Evolutionary conservation across 2,888 invertebrate genomes (phyloP), one percentile per base, ranked within the genome.

Genomic region (Coremacera marginata): DNA sequence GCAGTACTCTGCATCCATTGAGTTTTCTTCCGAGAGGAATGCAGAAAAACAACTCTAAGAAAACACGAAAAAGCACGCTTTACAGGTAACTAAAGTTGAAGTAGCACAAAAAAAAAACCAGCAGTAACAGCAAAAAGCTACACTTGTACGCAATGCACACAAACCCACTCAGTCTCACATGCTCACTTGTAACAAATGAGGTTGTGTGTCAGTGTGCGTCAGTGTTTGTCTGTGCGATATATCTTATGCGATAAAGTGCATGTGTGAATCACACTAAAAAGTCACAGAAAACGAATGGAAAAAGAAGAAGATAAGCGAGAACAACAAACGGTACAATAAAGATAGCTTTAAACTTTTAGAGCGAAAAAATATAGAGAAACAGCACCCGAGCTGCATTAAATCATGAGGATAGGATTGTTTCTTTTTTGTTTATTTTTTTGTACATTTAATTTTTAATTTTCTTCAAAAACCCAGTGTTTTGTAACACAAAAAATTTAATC

Each of bases 171-270:
- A 51, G 7, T 51, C 68, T 27, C 63, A 34, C 5, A n/a, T 63
- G 34, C 34, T n/a, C 34, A 9, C 16, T n/a, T 31, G 16, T 25
- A 62, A 25, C 19, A 44, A 37, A 19, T 25, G 16, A 22, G 22
- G 27, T 68, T 68, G 51, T 51, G 49, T 51, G 37, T 37, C 11
- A 14, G 44, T 16, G 25, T 37, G 19, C 16, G 63, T 65, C 9
- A 3, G 34, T 65, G 37, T 27, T 25, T 31, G 70, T 34, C 63
- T 73, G 31, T 16, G 7, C 51, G 44, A 37, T 51, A 73, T 73
- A 52, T 51, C 63, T 37, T 31, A n/a, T 16, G 62, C 73, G 44
- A 51, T 73, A 73, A 73, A 73, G 52, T 63, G 16, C 73, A 73
- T 44, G 73, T 73, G 73, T 34, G 71, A 60, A 31, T 44, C 57